These are phyloP conservation scores for Ophthalmolycus amberensis DNA, from an alignment of 2,113 vertebrate species.

Conservation along the genomic window DNA sequence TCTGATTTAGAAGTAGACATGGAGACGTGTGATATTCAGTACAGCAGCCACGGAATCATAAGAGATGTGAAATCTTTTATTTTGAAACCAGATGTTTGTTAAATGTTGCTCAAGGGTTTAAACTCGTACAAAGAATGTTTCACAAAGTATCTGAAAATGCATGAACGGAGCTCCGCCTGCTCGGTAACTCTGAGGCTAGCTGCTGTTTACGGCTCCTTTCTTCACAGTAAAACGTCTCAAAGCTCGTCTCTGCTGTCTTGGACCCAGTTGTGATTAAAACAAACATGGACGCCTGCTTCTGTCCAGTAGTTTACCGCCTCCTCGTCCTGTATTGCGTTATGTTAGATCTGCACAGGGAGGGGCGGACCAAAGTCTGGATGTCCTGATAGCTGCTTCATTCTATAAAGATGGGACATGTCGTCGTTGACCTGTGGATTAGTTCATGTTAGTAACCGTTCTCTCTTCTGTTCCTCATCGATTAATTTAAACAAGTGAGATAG, in stretches of 20 bases:
- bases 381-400: constrained; percentile 3
- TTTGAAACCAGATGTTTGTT: not conserved
- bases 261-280: constrained; percentile 28
- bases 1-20: not conserved
- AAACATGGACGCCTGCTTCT: constrained; percentile 16
- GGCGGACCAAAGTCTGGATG: constrained; percentile 28
- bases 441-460: not conserved
- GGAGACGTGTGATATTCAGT: not conserved
- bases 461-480: not conserved
- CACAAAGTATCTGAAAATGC: constrained; percentile 37
- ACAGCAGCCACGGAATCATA: not conserved
- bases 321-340: constrained; percentile 7
- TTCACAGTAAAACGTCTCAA: not conserved
- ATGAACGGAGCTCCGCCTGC: constrained; percentile 40
- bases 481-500: not conserved
- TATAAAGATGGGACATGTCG: not conserved
- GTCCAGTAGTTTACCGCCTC: constrained; percentile 4
- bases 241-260: not conserved
- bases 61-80: constrained; percentile 1
- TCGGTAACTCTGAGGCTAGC: constrained; percentile 24
- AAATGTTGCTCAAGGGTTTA: constrained; percentile 85
- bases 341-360: constrained; percentile 38
- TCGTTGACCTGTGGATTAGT: constrained; percentile 26
- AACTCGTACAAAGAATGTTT: constrained; percentile 38
- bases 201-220: constrained; percentile 15